Percentiles rank a stretch among this genome's conserved stretches.
Evolutionary conservation across 2,113 vertebrate species (phyloP).

Genomic region (Hippocampus zosterae): DNA sequence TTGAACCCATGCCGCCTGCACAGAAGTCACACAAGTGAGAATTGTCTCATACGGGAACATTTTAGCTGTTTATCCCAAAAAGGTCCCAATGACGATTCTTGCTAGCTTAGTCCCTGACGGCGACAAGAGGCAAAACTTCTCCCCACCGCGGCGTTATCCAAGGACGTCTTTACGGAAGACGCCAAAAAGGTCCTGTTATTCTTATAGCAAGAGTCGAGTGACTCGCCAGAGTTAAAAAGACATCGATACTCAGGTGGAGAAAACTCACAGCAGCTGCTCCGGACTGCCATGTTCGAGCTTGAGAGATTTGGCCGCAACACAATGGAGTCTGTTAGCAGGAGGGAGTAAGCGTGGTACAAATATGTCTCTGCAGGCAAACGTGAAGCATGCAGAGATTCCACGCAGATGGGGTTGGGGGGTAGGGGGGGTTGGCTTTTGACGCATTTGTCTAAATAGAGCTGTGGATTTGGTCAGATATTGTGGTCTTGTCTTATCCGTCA

Average conservation of each 20-base stretch:
- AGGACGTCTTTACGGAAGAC: neutral
- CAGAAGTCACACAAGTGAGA: neutral
- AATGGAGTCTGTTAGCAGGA: constrained; percentile 10
- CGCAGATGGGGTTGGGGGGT: neutral
- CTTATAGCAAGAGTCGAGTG: neutral
- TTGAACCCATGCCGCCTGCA: neutral
- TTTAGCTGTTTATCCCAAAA: neutral
- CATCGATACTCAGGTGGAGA: neutral
- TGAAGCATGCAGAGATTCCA: constrained; percentile 13
- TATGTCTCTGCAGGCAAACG: constrained; percentile 15
- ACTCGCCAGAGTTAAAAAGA: neutral
- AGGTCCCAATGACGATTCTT: neutral
- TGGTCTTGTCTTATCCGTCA: constrained; percentile 12
- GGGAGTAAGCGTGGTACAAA: constrained; percentile 8
- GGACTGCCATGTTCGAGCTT: constrained; percentile 9
- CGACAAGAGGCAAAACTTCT: neutral
- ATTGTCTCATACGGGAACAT: neutral
- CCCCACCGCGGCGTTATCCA: neutral
- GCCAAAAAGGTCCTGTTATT: neutral
- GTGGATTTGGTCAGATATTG: constrained; percentile 13
- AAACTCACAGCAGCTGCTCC: constrained; percentile 14
- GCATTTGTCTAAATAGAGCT: constrained; percentile 2
- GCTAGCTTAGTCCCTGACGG: neutral
- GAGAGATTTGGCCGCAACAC: constrained; percentile 9
- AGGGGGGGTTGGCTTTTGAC: too few species aligned